These are phyloP conservation scores for Pachycephala philippinensis DNA, from an alignment of 2,113 vertebrate species.

Conservation along the genomic window DNA sequence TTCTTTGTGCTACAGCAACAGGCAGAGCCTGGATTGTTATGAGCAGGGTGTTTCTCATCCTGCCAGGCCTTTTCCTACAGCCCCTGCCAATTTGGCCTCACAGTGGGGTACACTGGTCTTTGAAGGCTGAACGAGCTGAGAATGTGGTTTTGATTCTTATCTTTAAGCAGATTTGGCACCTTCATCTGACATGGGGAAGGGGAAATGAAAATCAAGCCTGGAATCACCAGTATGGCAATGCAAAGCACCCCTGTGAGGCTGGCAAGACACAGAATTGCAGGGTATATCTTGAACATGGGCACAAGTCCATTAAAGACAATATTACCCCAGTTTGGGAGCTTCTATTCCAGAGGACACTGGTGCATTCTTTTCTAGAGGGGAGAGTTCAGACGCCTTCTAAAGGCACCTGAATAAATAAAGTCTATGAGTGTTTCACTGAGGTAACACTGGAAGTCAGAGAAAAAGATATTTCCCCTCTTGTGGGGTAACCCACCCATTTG, in stretches of 20 bases:
- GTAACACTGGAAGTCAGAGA: slow-evolving; percentile 33
- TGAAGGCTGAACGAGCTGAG: not conserved
- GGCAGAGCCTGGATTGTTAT: not conserved
- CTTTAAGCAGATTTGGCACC: not conserved
- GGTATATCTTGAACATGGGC: not conserved
- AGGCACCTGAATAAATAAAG: not conserved
- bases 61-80: slow-evolving; percentile 24
- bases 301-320: not conserved
- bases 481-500: slow-evolving; percentile 23
- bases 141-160: not conserved
- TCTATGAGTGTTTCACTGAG: slow-evolving; percentile 32
- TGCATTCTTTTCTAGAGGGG: not conserved
- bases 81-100: slow-evolving; percentile 6
- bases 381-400: not conserved
- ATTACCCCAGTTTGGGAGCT: not conserved
- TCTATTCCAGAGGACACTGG: not conserved
- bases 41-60: slow-evolving; percentile 17
- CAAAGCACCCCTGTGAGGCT: not conserved
- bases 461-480: slow-evolving; percentile 21
- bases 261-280: not conserved
- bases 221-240: not conserved
- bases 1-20: not conserved
- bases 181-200: not conserved
- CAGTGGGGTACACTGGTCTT: not conserved
- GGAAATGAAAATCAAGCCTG: not conserved